These are phyloP conservation scores for Amiota minor DNA, from an alignment of 2,888 invertebrate genomes.

Conservation along the genomic window DNA sequence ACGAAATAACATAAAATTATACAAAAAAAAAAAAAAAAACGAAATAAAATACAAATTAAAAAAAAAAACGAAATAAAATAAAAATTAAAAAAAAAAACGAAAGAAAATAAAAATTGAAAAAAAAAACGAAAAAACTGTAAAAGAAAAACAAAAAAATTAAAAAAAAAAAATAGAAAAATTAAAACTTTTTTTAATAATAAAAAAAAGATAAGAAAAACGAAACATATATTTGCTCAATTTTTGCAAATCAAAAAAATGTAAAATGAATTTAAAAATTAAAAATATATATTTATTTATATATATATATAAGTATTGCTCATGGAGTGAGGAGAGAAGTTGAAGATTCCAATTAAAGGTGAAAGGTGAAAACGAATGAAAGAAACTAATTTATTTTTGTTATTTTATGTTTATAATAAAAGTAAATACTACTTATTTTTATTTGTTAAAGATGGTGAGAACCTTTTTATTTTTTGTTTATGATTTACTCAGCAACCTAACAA, in stretches of 20 bases:
- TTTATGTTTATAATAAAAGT: neutral
- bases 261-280: neutral
- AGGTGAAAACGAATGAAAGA: neutral
- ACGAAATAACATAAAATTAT: constrained; percentile 39
- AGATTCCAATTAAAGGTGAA: constrained; percentile 3
- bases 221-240: neutral
- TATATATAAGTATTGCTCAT: constrained; percentile 21
- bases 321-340: neutral
- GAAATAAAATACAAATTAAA: constrained; percentile 31
- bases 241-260: neutral
- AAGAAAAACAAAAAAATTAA: constrained; percentile 46
- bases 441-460: neutral
- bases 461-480: constrained; percentile 6
- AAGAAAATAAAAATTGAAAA: constrained; percentile 37
- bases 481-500: too few relatives aligned
- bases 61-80: constrained; percentile 39
- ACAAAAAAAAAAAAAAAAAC: constrained; percentile 33
- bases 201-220: constrained; percentile 44
- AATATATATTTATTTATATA: constrained; percentile 1
- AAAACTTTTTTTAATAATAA: constrained; percentile 21
- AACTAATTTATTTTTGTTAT: constrained; percentile 17
- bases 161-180: constrained; percentile 38
- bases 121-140: constrained; percentile 44
- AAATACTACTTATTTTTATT: neutral
- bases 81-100: constrained; percentile 43